Base-by-base conservation (phyloP, 2,113 vertebrate genomes). In the Butorides virescens region DNA sequence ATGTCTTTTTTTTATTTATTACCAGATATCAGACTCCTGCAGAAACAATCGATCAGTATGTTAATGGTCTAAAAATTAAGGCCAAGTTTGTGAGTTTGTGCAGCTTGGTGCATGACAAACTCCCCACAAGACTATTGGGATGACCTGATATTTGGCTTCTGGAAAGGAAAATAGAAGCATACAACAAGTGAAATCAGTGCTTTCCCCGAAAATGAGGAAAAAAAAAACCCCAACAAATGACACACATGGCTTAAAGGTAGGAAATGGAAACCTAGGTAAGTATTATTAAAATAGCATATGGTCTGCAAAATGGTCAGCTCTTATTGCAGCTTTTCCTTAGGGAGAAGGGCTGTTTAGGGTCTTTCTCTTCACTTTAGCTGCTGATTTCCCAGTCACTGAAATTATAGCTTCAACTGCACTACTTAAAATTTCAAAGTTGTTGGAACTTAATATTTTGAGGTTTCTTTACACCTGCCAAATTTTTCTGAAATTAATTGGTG, bases 1-100 rank as follows among this genome's bases (percentile, higher is more conserved):
- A 87, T 97, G 92, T 96, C 77, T 88, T 84, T 91, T 91, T 80
- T 96, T 71, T 71, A 95, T 97, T 96, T 95, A 94, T 97, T 88
- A 83, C 65, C 55, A 97, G 78, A 92, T 95, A 97, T 93, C 85
- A 92, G 90, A 77, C 90, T 93, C 81, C 93, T 96, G 93, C 91
- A 94, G 90, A 93, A 96, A 97, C 92, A 96, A 97, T 95, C 90
- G 93, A 93, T 95, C 82, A 83, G 93, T 53, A 88, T 92, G 61
- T 59, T 82, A 92, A 84, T 47, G 74, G 70, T 80, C 90, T 97
- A 71, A 94, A 95, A 93, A 67, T 81, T 46, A 90, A 86, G 85
- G 87, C 95, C 84, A 95, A 94, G 55, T 95, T 76, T 97, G 63
- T 93, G 93, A 95, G 67, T 94, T 88, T 90, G 42, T 90, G 72